Conservation (phyloP, 2,113 vertebrate species). For the Manacus vitellinus region DNA sequence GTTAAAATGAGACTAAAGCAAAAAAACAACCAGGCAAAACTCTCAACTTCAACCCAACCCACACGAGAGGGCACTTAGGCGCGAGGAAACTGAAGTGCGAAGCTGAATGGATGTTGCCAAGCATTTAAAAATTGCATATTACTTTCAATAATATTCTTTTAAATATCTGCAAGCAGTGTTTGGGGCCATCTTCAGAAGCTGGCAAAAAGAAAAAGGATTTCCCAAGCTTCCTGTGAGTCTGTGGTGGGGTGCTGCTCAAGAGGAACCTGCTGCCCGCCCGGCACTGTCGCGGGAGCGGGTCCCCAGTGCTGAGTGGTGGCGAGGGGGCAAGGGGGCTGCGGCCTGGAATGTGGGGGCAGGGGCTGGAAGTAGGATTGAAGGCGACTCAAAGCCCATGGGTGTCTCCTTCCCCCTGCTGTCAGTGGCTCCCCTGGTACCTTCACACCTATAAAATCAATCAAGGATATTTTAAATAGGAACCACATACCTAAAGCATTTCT, state of each 20-base stretch:
- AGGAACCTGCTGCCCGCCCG: background rate
- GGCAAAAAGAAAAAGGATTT: rapidly evolving
- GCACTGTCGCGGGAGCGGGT: background rate
- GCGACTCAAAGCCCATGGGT: rapidly evolving
- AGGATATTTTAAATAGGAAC: background rate
- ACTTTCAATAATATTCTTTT: background rate
- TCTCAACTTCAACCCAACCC: background rate
- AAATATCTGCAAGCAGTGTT: background rate
- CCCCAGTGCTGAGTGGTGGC: background rate
- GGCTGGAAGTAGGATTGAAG: rapidly evolving
- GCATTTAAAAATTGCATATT: background rate
- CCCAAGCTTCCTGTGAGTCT: rapidly evolving
- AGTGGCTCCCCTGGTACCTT: rapidly evolving
- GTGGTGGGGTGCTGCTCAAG: rapidly evolving
- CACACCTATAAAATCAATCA: background rate
- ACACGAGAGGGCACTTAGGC: background rate
- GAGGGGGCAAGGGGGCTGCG: background rate
- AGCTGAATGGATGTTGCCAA: background rate
- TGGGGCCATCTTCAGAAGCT: background rate
- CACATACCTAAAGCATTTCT: background rate
- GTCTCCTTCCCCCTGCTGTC: background rate
- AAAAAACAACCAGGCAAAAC: background rate
- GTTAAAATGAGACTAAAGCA: background rate
- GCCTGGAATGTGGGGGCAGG: rapidly evolving
- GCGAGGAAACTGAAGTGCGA: background rate